A percentile compares a stretch with the other conserved stretches of the same genome.
Conservation (phyloP, 2,797 vertebrate genomes). For the Neosalanx taihuensis region DNA sequence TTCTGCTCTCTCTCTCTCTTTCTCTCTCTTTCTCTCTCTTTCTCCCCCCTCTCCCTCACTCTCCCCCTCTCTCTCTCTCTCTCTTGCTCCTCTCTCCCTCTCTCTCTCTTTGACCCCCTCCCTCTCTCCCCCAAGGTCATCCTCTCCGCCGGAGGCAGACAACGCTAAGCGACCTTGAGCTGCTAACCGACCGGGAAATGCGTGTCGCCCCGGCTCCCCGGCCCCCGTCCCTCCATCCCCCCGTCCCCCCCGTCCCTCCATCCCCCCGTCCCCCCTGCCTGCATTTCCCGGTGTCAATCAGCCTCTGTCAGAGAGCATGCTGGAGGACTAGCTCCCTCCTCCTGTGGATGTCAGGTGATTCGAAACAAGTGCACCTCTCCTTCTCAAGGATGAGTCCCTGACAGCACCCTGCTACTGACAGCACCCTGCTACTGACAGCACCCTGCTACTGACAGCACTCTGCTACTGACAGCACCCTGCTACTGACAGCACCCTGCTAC, state of each 20-base stretch:
- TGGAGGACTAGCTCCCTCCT: slow-evolving; percentile 41
- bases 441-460: too few species aligned
- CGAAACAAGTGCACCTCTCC: slow-evolving; percentile 23
- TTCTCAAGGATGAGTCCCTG: slow-evolving; percentile 45
- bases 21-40: slow-evolving; percentile 5
- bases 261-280: slow-evolving; percentile 51
- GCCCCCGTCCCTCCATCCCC: too few species aligned
- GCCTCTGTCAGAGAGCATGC: slow-evolving; percentile 50
- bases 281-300: slow-evolving; percentile 60
- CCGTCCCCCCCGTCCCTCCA: too few species aligned
- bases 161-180: slow-evolving; percentile 63
- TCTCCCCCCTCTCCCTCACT: slow-evolving; percentile 25
- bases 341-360: slow-evolving; percentile 35
- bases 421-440: too few species aligned
- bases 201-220: slow-evolving; percentile 65
- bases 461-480: too few species aligned
- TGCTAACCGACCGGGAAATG: slow-evolving; percentile 71
- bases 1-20: slow-evolving; percentile 44
- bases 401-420: slow-evolving; percentile 20
- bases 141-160: slow-evolving; percentile 41
- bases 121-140: slow-evolving; percentile 55
- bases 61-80: slow-evolving; percentile 4
- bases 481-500: too few species aligned
- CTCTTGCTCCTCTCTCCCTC: slow-evolving; percentile 52
- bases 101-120: slow-evolving; percentile 8